phyloP scores from a whole-genome alignment of 37 sponge, comb jelly and placozoan species.

The Ianthella basta region DNA sequence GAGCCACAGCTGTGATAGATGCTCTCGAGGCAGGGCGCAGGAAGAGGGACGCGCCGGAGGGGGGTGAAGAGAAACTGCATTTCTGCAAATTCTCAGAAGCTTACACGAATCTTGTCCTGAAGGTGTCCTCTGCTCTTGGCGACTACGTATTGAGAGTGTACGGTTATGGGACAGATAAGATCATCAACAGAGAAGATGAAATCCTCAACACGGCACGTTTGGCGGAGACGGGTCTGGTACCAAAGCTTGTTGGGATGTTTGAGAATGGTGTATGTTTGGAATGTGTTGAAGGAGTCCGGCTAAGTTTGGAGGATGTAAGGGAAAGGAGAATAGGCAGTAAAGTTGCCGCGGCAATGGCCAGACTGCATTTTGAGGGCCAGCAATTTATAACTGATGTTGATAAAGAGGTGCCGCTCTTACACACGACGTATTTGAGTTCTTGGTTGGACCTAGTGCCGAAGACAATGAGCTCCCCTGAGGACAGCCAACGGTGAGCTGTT shows the following conservation, averaged over 20 bases:
- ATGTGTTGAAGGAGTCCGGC: neutral
- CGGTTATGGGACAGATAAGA: neutral
- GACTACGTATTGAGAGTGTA: slow-evolving; percentile 9
- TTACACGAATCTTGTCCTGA: slow-evolving; percentile 11
- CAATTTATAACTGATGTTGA: neutral
- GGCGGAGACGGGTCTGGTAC: neutral
- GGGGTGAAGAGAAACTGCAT: neutral
- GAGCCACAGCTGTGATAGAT: neutral
- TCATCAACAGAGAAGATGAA: slow-evolving; percentile 21
- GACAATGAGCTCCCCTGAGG: neutral
- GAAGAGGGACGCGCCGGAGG: neutral
- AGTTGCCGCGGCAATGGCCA: neutral
- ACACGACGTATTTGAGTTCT: neutral
- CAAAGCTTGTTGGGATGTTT: slow-evolving; percentile 1
- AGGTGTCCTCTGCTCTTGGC: neutral
- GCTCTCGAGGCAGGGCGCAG: neutral
- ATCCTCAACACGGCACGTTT: neutral
- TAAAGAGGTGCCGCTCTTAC: neutral
- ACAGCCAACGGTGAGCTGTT: slow-evolving; percentile 13
- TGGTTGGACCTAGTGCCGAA: slow-evolving; percentile 8
- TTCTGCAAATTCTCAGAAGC: neutral
- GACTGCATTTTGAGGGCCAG: neutral
- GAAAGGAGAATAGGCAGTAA: neutral
- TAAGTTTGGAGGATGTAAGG: neutral
- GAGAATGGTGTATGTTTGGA: slow-evolving; percentile 14